Evolutionary conservation across 2,113 vertebrate species (phyloP).

Genomic region (Phocoena phocoena): DNA sequence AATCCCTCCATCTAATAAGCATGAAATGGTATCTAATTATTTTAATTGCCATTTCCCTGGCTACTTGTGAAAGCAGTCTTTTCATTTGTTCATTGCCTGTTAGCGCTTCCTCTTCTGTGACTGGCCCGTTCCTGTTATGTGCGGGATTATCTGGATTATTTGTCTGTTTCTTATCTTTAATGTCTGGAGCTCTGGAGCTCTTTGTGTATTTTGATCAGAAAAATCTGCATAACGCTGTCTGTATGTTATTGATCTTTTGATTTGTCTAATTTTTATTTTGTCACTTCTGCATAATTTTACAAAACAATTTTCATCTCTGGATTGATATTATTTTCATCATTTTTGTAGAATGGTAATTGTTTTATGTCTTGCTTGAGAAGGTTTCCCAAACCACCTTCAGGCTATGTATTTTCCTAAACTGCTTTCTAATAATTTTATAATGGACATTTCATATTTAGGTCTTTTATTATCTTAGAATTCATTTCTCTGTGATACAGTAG

Average conservation of each 20-base stretch:
- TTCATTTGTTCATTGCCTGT: background rate
- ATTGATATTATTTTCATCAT: background rate
- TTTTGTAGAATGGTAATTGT: background rate
- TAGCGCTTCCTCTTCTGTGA: background rate
- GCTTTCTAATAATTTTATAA: constrained; percentile 26
- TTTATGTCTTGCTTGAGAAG: background rate
- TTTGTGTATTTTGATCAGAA: background rate
- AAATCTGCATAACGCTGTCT: background rate
- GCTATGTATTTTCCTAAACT: background rate
- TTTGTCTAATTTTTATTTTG: constrained; percentile 31
- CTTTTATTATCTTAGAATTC: background rate
- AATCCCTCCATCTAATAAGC: background rate
- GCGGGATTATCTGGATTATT: too few relatives aligned
- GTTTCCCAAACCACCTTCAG: background rate
- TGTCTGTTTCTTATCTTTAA: background rate
- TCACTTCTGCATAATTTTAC: background rate
- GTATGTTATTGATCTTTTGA: background rate
- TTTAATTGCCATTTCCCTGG: background rate
- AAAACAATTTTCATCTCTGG: background rate
- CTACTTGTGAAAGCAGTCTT: background rate
- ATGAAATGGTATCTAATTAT: background rate
- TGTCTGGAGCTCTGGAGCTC: background rate
- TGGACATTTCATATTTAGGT: background rate
- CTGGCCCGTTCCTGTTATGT: background rate
- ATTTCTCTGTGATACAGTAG: background rate